phyloP scores from a whole-genome alignment of 64 coral and sea anemone genomes.

The Montipora capricornis region DNA sequence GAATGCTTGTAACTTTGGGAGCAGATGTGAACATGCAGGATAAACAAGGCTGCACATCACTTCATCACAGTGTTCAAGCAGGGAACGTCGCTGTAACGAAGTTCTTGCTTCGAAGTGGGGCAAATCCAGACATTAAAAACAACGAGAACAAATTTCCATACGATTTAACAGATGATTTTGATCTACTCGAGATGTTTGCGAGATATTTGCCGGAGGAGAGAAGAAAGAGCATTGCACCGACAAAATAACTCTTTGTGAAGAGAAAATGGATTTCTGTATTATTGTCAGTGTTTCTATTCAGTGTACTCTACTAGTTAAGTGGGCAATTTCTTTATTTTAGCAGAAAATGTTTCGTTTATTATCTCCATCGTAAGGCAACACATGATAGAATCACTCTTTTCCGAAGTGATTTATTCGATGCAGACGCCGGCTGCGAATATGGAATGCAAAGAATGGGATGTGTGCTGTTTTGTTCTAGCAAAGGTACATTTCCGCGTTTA shows the following conservation, averaged over 20 bases:
- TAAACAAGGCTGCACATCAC: slow-evolving; percentile 76
- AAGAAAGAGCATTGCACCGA: slow-evolving; percentile 74
- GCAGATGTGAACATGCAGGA: slow-evolving; percentile 96
- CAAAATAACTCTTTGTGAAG: not conserved
- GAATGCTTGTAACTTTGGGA: slow-evolving; percentile 87
- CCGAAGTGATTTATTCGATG: too few relatives aligned
- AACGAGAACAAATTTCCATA: slow-evolving; percentile 74
- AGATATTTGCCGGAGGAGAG: slow-evolving; percentile 87
- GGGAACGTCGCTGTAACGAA: slow-evolving; percentile 76
- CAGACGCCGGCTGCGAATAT: too few relatives aligned
- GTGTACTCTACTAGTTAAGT: too few relatives aligned
- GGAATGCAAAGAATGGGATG: too few relatives aligned
- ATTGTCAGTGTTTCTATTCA: too few relatives aligned
- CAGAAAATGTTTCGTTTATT: too few relatives aligned
- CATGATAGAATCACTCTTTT: too few relatives aligned
- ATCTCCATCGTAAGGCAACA: too few relatives aligned
- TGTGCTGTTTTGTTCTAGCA: too few relatives aligned
- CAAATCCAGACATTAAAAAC: slow-evolving; percentile 86
- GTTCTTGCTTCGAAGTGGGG: slow-evolving; percentile 88
- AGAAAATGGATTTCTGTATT: not conserved
- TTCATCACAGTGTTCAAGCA: slow-evolving; percentile 78
- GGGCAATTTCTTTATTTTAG: too few relatives aligned
- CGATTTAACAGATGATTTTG: slow-evolving; percentile 97
- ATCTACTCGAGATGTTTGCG: slow-evolving; percentile 92
- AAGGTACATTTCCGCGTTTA: too few relatives aligned